Base-by-base conservation (phyloP, 2,113 vertebrate genomes). In the Bothrops jararaca region DNA sequence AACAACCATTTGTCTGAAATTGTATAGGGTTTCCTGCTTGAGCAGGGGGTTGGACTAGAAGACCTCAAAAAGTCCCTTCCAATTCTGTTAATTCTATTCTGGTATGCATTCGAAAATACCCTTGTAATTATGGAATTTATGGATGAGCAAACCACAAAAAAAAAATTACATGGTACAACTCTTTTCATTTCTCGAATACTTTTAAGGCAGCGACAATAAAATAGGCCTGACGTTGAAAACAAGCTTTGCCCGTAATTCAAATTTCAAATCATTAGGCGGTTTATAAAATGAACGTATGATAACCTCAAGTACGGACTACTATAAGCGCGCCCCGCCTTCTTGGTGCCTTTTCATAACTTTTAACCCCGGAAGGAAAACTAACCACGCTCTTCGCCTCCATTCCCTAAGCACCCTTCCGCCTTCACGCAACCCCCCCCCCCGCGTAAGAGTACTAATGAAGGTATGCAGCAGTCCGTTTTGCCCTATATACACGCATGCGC, bases 401-500 rank as follows among this genome's bases (percentile, higher is more conserved):
- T n/a, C 34, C 15, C 18, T 20, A 18, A 18, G 52, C 15, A 53
- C 2, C 87, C 26, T 54, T 20, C 53, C 29, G 18, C 39, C 42
- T 8, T 22, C 22, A 2, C 12, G 11, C 89, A 48, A 29, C 6
- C 39, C 88, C 5, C 12, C 20, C 34, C 20, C 18, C 34, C 13
- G 54, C 24, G 11, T 23, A 90, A 29, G 89, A 20, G 60, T 64
- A 88, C 87, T 69, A 69, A 88, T 42, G 13, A 64, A 34, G 56
- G 85, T 52, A 92, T 74, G 91, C 91, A 56, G 91, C 91, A 74
- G 58, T 4, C n/a, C 18, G 20, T 15, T 39, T 20, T 29, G 23
- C 22, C 50, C 6, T 15, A 23, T 89, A 89, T 50, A 64, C 88
- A 60, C 93, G 89, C 95, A 94, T 20, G 95, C 95, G 95, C 86